Evolutionary conservation across 1,140 invertebrate genomes (phyloP), one percentile per base, ranked within the genome.

Genomic region (Rhopalosiphum maidis): DNA sequence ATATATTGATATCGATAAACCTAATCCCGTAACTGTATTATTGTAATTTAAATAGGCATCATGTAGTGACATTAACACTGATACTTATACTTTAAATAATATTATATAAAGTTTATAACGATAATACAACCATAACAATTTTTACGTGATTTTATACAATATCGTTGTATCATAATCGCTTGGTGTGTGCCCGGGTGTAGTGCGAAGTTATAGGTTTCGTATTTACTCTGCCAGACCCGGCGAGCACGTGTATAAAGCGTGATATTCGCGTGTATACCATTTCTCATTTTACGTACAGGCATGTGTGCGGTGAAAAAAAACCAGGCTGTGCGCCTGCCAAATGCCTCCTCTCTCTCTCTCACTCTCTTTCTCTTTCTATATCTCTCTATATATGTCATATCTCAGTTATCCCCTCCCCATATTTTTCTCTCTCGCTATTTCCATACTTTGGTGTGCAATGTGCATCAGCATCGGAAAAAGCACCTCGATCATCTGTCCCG

Each of bases 231-330:
- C 35, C 91, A 7, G 77, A 9, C 21, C 30, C 35, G 1, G 43
- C 77, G 48, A 93, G 48, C 91, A 93, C 91, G 91, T 93, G 91
- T 83, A 86, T 68, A 22, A 85, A 85, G 77, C 91, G 82, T 93
- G 91, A 93, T 85, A 55, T 93, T 93, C 91, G 82, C 91, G 25
- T 77, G 60, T 55, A 55, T 85, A n/a, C 77, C 48, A 41, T 92
- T 85, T 92, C 91, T 92, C 91, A 41, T 92, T 92, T 92, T 83
- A 90, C 51, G 88, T 90, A 37, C 51, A 22, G 88, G 51, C 88
- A 37, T 41, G 88, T 37, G 23, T 23, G 54, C 11, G 23, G 46
- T n/a, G n/a, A 89, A 88, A 87, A 88, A 88, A 88, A 30, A 88
- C 86, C 87, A 51, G n/a, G 22, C 48, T 54, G 48, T 51, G 87